Evolutionary conservation across 2,797 vertebrate species (phyloP).

Genomic region (Sylvilagus floridanus): DNA sequence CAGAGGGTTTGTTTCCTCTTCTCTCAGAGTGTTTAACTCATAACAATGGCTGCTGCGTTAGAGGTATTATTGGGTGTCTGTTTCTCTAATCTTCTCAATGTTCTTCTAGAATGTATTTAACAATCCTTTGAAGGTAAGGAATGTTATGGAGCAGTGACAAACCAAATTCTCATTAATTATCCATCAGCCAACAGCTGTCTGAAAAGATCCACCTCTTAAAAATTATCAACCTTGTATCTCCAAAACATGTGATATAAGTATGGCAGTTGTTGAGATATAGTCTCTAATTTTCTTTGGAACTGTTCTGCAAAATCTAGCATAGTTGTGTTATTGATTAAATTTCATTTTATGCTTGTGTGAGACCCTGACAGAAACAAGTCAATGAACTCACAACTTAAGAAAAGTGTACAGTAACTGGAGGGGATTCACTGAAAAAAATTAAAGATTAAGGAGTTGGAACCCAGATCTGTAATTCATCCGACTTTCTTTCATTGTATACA

Average conservation of each 20-base stretch:
- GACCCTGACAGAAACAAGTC: not conserved
- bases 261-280: not conserved
- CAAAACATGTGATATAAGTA: not conserved
- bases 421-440: not conserved
- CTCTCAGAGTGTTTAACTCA: not conserved
- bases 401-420: not conserved
- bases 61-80: not conserved
- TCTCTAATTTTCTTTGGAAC: slow-evolving; percentile 1
- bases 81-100: not conserved
- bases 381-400: slow-evolving; percentile 9
- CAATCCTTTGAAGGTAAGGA: not conserved
- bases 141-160: slow-evolving; percentile 18
- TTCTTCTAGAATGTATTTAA: slow-evolving; percentile 14
- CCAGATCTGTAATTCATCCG: not conserved
- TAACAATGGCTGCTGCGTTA: not conserved
- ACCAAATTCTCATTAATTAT: slow-evolving; percentile 39
- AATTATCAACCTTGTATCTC: slow-evolving; percentile 25
- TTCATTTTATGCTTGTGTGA: not conserved
- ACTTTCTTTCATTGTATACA: not conserved
- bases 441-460: not conserved
- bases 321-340: slow-evolving; percentile 15
- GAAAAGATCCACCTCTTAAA: not conserved
- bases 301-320: not conserved
- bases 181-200: not conserved
- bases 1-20: not conserved